Conservation (phyloP, 2,888 invertebrate genomes). For the Polylopha cassiicola region DNA sequence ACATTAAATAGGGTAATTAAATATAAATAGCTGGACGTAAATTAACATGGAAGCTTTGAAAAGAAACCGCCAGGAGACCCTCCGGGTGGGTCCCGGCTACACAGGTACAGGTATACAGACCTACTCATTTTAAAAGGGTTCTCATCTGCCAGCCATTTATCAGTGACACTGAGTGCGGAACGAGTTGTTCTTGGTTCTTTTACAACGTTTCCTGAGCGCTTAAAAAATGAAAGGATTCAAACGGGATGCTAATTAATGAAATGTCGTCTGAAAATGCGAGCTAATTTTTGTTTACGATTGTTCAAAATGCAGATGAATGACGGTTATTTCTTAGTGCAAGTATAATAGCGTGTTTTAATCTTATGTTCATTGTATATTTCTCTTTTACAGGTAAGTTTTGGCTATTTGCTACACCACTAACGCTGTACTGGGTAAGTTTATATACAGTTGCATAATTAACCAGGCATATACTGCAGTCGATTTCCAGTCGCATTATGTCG, state of each 20-base stretch:
- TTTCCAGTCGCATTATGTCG: constrained; percentile 10
- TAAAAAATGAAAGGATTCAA: constrained; percentile 33
- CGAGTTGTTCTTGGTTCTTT: constrained; percentile 29
- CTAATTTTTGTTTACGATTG: constrained; percentile 10
- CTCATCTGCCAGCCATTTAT: constrained; percentile 33
- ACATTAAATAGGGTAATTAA: too few species aligned
- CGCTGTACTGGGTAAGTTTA: constrained; percentile 9
- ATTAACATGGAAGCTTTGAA: constrained; percentile 11
- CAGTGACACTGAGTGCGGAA: constrained; percentile 32
- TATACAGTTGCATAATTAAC: constrained; percentile 10
- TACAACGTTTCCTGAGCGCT: constrained; percentile 29
- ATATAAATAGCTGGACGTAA: not conserved
- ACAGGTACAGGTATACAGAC: constrained; percentile 15
- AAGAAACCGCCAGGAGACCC: constrained; percentile 18
- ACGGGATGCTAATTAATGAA: constrained; percentile 33
- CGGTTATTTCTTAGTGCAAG: too few species aligned
- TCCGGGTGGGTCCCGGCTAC: not conserved
- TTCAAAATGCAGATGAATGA: too few species aligned
- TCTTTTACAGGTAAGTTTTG: constrained; percentile 47
- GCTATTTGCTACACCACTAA: not conserved
- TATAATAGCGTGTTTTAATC: constrained; percentile 12
- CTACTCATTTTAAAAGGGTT: constrained; percentile 25
- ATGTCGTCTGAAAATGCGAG: constrained; percentile 5
- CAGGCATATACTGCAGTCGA: constrained; percentile 13
- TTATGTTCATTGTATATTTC: constrained; percentile 26